Base-by-base conservation (phyloP, 2,113 vertebrate genomes). In the Motacilla tschutschensis region DNA sequence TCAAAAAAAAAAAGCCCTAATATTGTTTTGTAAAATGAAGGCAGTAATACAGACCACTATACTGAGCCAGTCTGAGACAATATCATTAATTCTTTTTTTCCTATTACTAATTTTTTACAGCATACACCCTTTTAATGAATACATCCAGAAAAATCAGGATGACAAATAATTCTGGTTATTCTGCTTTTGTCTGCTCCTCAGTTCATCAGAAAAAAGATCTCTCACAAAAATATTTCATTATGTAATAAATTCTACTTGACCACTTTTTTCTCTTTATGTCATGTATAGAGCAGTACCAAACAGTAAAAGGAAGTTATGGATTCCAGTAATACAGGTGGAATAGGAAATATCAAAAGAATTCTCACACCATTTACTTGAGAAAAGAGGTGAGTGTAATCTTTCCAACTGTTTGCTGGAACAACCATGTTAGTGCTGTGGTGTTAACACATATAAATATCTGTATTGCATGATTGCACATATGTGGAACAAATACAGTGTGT, bases 231-330 rank as follows among this genome's bases (percentile, higher is more conserved):
- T 21, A 0, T 71, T 85, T 63, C 12, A 41, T 90, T 92, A 53
- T 83, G 40, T 69, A 94, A 94, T 74, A 86, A 74, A 55, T 76
- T 90, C 50, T 91, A 15, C 70, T 85, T 79, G 82, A 83, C 53
- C 77, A 72, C 63, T 87, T 76, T 89, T 74, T 26, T 93, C 88
- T 84, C 41, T 84, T 85, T 87, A 55, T 91, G 65, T 91, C 95
- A 95, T 94, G 93, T 94, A 91, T 85, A 83, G 81, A 94, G 40
- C 35, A 87, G 67, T 63, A 88, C 69, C 57, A 81, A 83, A 63
- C 19, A 17, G 58, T 79, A 88, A 79, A 83, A 89, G 22, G 86
- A 87, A 94, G 82, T 50, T 28, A 17, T 40, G 17, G 12, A 14
- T 94, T 91, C 54, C 31, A 43, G 29, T 38, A 75, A 80, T 43